phyloP scores from a whole-genome alignment of 1,140 invertebrate species.

The Bombus ignitus region DNA sequence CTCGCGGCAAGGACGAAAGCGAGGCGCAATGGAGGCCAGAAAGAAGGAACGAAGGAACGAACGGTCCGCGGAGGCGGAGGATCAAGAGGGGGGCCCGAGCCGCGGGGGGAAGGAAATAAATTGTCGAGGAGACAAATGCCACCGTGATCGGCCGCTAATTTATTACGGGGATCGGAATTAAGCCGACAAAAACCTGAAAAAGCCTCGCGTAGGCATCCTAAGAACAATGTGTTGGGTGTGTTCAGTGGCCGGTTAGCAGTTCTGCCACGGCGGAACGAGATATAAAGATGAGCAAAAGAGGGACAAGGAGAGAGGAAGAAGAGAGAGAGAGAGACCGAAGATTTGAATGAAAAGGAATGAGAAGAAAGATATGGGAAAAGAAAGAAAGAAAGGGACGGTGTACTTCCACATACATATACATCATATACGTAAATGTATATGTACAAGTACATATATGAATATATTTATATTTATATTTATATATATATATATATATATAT shows the following conservation, averaged over 20 bases:
- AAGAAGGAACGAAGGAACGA: constrained; percentile 6
- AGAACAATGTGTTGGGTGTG: constrained; percentile 70
- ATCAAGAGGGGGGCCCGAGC: neutral
- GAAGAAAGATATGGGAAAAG: neutral
- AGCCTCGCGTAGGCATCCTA: constrained; percentile 65
- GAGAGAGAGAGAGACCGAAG: constrained; percentile 27
- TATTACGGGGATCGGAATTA: constrained; percentile 77
- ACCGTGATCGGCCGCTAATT: constrained; percentile 74
- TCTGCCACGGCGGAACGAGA: constrained; percentile 23
- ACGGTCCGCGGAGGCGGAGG: constrained; percentile 6
- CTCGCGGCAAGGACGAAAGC: constrained; percentile 70
- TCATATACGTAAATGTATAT: neutral
- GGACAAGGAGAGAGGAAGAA: neutral
- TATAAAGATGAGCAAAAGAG: constrained; percentile 18
- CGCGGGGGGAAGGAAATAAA: constrained; percentile 54
- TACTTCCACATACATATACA: neutral
- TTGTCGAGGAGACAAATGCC: constrained; percentile 79
- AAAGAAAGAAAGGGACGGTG: constrained; percentile 2
- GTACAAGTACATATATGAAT: neutral
- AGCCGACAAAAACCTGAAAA: constrained; percentile 76
- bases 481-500: neutral
- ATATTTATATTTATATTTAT: neutral
- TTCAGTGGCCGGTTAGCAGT: constrained; percentile 42
- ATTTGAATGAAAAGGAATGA: constrained; percentile 33
- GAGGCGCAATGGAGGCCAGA: neutral